Evolutionary conservation across 1,140 invertebrate species (phyloP), one percentile per base, ranked within the genome.

Genomic region (Tetragnatha versicolor): DNA sequence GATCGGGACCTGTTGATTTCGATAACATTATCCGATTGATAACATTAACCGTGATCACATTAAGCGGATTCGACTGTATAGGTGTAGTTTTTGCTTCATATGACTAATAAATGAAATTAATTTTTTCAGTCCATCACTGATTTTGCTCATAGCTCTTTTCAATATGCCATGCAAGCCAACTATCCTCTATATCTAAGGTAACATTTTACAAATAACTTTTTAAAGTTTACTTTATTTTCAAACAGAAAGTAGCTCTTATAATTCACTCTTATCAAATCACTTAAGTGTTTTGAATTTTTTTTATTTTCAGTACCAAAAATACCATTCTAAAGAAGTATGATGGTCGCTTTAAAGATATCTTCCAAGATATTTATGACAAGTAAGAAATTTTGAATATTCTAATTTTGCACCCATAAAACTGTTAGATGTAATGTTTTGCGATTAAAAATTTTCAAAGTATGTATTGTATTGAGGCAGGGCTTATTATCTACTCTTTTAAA

Each of bases 321-420:
- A 99, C 98, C 0, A 99, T 99, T 85, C 89, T 99, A 20, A 99
- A 99, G 86, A 92, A 93, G 81, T 99, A 99, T 85, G 98, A 99
- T 87, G 98, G 98, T 0, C 90, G 96, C 80, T 99, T 99, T 86
- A 99, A 99, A 86, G 97, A 99, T 83, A 98, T 99, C 83, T 99
- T 99, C 89, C 92, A 98, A 88, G 95, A 98, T 60, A 95, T 99
- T 84, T 99, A 97, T 85, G 92, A 98, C 7, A 91, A 89, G 86
- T 90, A 85, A 79, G 84, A 31, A 31, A 49, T 42, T 51, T 22
- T 10, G 22, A 7, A 35, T 5, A 29, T 61, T 31, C 7, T 2
- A 66, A 47, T 29, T 49, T 20, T 68, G 7, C 17, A 42, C 39
- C 39, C 17, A 9, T 9, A 42, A 42, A 42, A 9, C 7, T 17